Evolutionary conservation across 92 coral and sea anemone species (phyloP).

Genomic region (Metridium senile): DNA sequence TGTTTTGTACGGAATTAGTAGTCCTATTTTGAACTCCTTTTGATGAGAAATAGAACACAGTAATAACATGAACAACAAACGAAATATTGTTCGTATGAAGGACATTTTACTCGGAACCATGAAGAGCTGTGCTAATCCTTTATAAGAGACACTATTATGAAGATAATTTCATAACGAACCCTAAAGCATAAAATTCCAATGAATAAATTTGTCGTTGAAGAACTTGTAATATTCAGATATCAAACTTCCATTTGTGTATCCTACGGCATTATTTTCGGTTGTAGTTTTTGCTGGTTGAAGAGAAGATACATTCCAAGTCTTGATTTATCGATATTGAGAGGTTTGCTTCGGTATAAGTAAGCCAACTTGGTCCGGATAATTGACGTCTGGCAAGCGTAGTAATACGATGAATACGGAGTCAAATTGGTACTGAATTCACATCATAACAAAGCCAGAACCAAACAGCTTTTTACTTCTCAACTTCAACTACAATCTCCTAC

Average conservation of each 20-base stretch:
- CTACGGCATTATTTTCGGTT: too few species aligned
- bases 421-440: background rate
- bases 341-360: background rate
- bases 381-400: too few species aligned
- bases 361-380: background rate
- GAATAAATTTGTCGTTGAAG: conserved; percentile 9
- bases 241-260: too few species aligned
- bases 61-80: background rate
- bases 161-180: background rate
- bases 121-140: background rate
- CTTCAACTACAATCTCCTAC: background rate
- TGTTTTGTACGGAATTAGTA: conserved; percentile 67
- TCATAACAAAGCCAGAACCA: background rate
- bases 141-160: background rate
- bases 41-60: conserved; percentile 17
- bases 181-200: conserved; percentile 24
- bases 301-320: background rate
- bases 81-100: conserved; percentile 1
- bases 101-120: background rate
- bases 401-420: too few species aligned
- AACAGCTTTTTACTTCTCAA: background rate
- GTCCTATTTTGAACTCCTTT: conserved; percentile 73
- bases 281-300: too few species aligned
- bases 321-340: background rate
- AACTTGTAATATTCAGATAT: conserved; percentile 10